Evolutionary conservation across 2,888 invertebrate genomes (phyloP), one percentile per base, ranked within the genome.

Genomic region (Campoletis raptor): DNA sequence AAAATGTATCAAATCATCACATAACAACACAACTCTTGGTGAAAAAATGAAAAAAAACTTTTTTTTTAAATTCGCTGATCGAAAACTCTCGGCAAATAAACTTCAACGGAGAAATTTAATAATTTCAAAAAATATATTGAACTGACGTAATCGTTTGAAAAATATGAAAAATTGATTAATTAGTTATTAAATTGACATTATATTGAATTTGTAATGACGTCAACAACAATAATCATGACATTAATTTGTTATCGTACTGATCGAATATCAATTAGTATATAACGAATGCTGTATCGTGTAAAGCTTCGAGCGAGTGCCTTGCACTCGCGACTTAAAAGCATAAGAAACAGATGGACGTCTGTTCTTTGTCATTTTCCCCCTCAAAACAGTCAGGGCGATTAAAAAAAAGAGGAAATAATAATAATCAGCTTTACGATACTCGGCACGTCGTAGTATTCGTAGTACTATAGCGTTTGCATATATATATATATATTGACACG

Each of bases 381-480:
- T 61, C 36, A 45, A 66, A 12, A 45, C 24, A 30, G 24, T 24
- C 24, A 10, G 30, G 21, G 5, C 15, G 10, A 12, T 42, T 52
- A 9, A 12, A 70, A 36, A 61, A 40, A 21, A 2, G 5, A 40
- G 15, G 0, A 54, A 54, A 40, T 36, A 36, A 66, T 67, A 79
- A 57, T 8, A 57, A 45, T n/a, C 3, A 30, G 10, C 69, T 70
- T 7, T 36, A 45, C 45, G 69, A 54, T 57, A 67, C 54, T 78
- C 52, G n/a, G 24, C 7, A 10, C 42, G 6, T 45, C 54, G 69
- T 76, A 69, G 73, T 57, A 66, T 30, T 42, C 48, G 79, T 83
- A 66, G 83, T 83, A 74, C 73, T 83, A 83, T 73, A 64, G 10
- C 42, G 21, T 24, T 18, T n/a, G 18, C 40, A 42, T 66, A 37